A percentile compares a stretch with the other conserved stretches of the same genome.
These are phyloP conservation scores for Gastracanthus pulcherrimus DNA, from an alignment of 2,888 invertebrate genomes.

Conservation along the genomic window DNA sequence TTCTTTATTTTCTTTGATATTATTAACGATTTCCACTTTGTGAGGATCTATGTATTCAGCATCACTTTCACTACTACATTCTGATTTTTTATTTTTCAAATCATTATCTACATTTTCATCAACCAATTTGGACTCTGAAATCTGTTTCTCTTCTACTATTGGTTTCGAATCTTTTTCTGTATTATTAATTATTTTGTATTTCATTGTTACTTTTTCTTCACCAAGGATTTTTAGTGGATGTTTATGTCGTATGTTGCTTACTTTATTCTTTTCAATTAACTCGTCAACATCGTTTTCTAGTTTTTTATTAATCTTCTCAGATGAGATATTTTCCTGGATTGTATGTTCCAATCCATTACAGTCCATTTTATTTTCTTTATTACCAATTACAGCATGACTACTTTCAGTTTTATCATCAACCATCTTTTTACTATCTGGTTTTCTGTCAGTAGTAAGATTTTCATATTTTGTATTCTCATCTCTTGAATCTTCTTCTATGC, in stretches of 20 bases:
- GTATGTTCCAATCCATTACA: no score
- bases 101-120: background rate
- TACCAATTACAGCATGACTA: no score
- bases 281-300: background rate
- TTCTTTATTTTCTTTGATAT: background rate
- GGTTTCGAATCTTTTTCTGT: background rate
- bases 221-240: conserved; percentile 50
- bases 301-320: background rate
- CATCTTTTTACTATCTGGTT: background rate
- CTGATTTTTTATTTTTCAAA: background rate
- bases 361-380: background rate
- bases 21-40: background rate
- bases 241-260: background rate
- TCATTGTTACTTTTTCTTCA: conserved; percentile 44
- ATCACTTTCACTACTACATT: conserved; percentile 5
- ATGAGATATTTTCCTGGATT: background rate
- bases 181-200: conserved; percentile 53
- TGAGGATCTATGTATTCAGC: background rate
- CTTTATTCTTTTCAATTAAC: background rate
- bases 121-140: background rate
- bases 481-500: conserved; percentile 56
- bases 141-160: background rate
- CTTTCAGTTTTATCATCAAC: background rate
- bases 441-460: background rate
- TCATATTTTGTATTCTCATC: conserved; percentile 27